Conservation (phyloP, 2,797 vertebrate species). For the Myotis vivesi region DNA sequence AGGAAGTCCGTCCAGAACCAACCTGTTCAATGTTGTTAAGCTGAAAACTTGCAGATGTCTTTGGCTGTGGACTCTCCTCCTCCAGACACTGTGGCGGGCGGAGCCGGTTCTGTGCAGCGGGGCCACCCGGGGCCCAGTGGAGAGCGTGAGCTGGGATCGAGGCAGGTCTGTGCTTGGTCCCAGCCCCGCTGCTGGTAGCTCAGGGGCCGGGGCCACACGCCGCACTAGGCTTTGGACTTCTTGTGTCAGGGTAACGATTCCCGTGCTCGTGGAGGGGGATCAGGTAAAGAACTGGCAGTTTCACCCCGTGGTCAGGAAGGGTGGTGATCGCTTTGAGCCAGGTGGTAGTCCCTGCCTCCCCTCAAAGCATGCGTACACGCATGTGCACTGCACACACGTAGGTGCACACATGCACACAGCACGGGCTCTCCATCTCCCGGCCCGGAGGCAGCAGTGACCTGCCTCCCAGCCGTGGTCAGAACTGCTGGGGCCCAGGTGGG, state of each 20-base stretch:
- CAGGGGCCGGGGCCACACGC: fast-evolving
- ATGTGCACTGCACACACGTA: fast-evolving
- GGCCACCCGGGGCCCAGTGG: fast-evolving
- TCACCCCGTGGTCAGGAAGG: background rate
- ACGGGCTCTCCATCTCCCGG: background rate
- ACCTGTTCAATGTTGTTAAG: background rate
- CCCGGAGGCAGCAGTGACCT: background rate
- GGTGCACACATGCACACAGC: background rate
- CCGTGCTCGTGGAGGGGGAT: background rate
- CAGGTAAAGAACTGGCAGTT: background rate
- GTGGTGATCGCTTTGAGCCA: background rate
- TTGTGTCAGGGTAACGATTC: background rate
- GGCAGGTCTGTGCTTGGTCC: too few species aligned
- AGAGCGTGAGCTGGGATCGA: background rate
- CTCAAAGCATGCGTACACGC: fast-evolving
- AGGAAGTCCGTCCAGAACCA: too few species aligned
- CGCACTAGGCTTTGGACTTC: background rate
- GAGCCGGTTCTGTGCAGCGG: fast-evolving
- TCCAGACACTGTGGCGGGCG: fast-evolving
- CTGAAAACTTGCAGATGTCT: fast-evolving
- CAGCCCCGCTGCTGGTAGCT: background rate
- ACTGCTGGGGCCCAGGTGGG: background rate
- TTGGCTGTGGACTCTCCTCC: fast-evolving
- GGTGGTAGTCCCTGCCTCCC: background rate
- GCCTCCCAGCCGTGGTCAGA: background rate